Conservation (phyloP, 2,888 invertebrate species). For the Hydriomena furcata region DNA sequence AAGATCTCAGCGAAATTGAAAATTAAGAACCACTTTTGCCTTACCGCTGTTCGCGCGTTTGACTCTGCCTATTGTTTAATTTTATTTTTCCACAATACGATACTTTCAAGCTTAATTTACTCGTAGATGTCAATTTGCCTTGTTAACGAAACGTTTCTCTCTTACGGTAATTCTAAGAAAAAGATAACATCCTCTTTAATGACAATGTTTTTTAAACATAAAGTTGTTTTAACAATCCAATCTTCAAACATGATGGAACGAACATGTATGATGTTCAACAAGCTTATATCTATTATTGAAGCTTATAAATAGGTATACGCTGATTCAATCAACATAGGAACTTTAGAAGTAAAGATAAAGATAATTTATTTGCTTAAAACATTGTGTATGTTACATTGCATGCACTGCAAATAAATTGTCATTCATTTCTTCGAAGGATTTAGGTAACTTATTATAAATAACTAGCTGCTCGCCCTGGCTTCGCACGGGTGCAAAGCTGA, state of each 20-base stretch:
- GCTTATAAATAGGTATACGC: slow-evolving; percentile 3
- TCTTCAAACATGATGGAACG: slow-evolving; percentile 2
- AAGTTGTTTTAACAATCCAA: slow-evolving; percentile 7
- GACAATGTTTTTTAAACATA: slow-evolving; percentile 14
- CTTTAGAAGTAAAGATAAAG: slow-evolving; percentile 2
- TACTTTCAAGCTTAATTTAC: slow-evolving; percentile 33
- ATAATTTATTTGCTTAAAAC: too few species aligned
- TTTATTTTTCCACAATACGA: slow-evolving; percentile 38
- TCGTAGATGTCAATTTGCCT: slow-evolving; percentile 31
- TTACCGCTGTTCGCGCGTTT: slow-evolving; percentile 43
- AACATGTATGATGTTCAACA: slow-evolving; percentile 6
- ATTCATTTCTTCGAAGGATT: too few species aligned
- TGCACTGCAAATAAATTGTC: too few species aligned
- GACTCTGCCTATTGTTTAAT: slow-evolving; percentile 39
- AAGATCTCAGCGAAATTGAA: slow-evolving; percentile 63
- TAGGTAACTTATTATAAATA: too few species aligned
- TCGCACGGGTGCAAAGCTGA: too few species aligned
- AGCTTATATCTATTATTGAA: slow-evolving; percentile 4
- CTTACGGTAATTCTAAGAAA: slow-evolving; percentile 16
- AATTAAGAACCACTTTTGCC: slow-evolving; percentile 60
- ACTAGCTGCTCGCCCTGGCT: too few species aligned
- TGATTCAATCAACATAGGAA: slow-evolving; percentile 9
- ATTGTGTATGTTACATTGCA: too few species aligned
- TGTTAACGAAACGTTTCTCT: slow-evolving; percentile 22
- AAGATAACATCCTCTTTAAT: slow-evolving; percentile 7